Evolutionary conservation across 2,113 vertebrate genomes (phyloP).

Genomic region (Cebus imitator): DNA sequence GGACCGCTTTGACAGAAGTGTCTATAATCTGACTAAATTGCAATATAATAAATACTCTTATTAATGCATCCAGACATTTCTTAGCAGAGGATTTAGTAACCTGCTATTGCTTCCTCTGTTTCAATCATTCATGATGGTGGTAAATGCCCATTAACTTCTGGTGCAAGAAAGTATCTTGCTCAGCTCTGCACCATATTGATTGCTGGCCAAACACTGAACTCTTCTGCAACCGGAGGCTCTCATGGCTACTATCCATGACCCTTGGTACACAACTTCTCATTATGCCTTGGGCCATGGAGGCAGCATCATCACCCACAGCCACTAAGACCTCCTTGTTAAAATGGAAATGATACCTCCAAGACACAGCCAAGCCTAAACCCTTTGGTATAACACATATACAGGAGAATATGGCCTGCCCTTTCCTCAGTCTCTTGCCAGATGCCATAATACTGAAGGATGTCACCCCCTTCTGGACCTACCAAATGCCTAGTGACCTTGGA

Average conservation of each 20-base stretch:
- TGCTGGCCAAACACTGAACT: not conserved
- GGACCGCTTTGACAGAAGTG: rapidly evolving
- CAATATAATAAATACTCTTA: not conserved
- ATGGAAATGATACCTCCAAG: not conserved
- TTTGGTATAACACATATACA: not conserved
- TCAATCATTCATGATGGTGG: not conserved
- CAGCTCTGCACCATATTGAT: not conserved
- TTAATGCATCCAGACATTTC: not conserved
- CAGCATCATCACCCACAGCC: not conserved
- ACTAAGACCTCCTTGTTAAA: not conserved
- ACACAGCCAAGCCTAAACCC: not conserved
- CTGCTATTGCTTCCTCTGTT: not conserved
- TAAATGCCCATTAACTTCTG: not conserved
- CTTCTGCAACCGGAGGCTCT: not conserved
- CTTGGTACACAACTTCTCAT: not conserved
- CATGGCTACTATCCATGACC: not conserved
- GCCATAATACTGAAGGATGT: not conserved
- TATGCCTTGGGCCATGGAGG: not conserved
- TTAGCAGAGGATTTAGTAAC: not conserved
- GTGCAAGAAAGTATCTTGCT: not conserved
- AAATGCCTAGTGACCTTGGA: not conserved
- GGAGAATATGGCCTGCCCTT: not conserved
- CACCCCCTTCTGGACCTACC: not conserved
- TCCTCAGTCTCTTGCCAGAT: not conserved
- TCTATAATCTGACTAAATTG: not conserved